A percentile compares a stretch with the other conserved stretches of the same genome.
Evolutionary conservation across 2,113 vertebrate genomes (phyloP).

Genomic region (Glaucidium brasilianum): DNA sequence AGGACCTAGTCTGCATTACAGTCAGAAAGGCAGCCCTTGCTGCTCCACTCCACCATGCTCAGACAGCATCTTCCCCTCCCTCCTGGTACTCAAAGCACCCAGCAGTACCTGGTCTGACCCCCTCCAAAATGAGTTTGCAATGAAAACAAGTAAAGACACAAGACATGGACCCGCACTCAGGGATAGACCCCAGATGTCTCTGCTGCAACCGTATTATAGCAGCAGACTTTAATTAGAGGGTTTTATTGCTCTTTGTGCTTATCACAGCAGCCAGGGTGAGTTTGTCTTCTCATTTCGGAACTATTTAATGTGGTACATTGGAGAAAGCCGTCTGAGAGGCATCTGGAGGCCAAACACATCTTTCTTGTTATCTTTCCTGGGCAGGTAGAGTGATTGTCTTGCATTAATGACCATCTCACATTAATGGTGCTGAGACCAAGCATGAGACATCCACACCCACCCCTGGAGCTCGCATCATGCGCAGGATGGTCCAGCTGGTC

Average conservation of each 20-base stretch:
- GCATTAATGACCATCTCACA: neutral
- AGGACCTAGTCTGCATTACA: neutral
- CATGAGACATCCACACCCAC: accelerated
- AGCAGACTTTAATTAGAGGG: conserved; percentile 26
- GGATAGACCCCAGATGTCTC: neutral
- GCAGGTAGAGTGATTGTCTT: neutral
- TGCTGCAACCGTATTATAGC: neutral
- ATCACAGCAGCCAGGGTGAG: neutral
- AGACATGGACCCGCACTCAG: neutral
- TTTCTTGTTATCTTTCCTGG: conserved; percentile 4
- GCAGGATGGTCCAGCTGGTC: neutral
- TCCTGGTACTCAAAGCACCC: neutral
- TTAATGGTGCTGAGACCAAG: neutral
- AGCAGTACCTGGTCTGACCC: neutral
- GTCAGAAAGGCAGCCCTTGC: neutral
- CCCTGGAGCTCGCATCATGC: accelerated
- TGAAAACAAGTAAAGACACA: neutral
- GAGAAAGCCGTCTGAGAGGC: conserved; percentile 10
- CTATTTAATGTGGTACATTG: conserved; percentile 1
- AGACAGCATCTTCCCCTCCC: neutral
- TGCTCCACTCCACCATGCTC: neutral
- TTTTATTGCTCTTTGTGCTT: conserved; percentile 11
- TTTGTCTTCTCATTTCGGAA: neutral
- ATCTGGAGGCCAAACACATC: neutral
- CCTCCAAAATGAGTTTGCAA: neutral